A percentile compares a stretch with the other conserved stretches of the same genome.
phyloP scores from a whole-genome alignment of 92 coral and sea anemone genomes.

The Phymanthus crucifer region DNA sequence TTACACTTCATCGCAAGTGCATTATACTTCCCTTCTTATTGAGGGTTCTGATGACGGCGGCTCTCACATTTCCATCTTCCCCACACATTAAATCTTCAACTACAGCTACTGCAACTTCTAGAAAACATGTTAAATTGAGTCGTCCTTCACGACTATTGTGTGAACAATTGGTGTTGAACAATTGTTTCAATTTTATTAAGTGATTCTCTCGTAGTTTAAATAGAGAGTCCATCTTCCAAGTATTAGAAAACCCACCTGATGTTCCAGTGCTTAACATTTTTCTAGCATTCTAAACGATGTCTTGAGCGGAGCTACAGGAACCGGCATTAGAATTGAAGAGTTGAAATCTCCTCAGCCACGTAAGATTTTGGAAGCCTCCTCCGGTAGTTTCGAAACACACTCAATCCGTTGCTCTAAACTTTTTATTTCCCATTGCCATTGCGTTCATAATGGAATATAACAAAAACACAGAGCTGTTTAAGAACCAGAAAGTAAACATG shows the following conservation, averaged over 20 bases:
- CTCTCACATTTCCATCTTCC: constrained; percentile 36
- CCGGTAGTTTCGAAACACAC: constrained; percentile 18
- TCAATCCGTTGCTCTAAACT: constrained; percentile 15
- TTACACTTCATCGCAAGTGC: constrained; percentile 8
- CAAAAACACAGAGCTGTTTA: not conserved
- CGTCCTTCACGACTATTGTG: constrained; percentile 32
- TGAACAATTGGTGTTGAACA: constrained; percentile 24
- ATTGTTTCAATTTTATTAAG: not conserved
- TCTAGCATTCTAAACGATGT: constrained; percentile 22
- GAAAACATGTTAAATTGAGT: constrained; percentile 33
- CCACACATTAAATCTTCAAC: constrained; percentile 36
- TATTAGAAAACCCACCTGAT: constrained; percentile 14
- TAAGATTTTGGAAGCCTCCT: constrained; percentile 38
- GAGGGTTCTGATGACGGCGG: constrained; percentile 34
- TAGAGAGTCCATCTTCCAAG: constrained; percentile 30
- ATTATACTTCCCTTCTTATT: not conserved
- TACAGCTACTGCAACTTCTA: constrained; percentile 51
- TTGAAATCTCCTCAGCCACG: constrained; percentile 5
- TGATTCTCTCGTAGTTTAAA: constrained; percentile 2
- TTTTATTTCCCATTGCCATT: not conserved
- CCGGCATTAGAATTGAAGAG: not conserved
- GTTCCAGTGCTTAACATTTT: constrained; percentile 22
- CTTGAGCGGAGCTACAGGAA: constrained; percentile 14
- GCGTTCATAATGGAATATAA: not conserved
- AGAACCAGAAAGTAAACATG: not conserved